phyloP scores from a whole-genome alignment of 2,888 invertebrate genomes.

The Apantesis nais region DNA sequence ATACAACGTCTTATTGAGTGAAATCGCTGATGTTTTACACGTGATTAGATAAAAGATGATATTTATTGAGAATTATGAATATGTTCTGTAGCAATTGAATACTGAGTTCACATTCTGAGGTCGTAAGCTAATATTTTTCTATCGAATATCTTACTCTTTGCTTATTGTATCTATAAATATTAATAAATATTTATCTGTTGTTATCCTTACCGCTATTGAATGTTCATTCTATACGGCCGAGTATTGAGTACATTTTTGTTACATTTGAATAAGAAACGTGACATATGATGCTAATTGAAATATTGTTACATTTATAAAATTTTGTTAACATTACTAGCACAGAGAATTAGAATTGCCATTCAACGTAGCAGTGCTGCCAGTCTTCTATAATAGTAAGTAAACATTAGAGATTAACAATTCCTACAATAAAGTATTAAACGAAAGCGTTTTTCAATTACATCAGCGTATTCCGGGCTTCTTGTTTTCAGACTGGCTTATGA shows the following conservation, averaged over 20 bases:
- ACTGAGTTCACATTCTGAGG: slow-evolving; percentile 8
- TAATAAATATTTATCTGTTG: slow-evolving; percentile 13
- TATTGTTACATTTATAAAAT: slow-evolving; percentile 6
- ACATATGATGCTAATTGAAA: background rate
- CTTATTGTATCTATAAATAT: slow-evolving; percentile 8
- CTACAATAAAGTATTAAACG: too few species aligned
- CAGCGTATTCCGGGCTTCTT: too few species aligned
- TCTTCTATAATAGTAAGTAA: too few species aligned
- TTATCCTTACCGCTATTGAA: slow-evolving; percentile 6
- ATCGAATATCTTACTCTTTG: slow-evolving; percentile 8
- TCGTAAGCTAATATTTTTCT: slow-evolving; percentile 14
- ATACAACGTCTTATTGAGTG: slow-evolving; percentile 3
- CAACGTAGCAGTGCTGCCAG: too few species aligned
- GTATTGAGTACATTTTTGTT: background rate
- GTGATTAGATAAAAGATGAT: slow-evolving; percentile 7
- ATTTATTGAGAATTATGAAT: slow-evolving; percentile 1
- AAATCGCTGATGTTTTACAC: slow-evolving; percentile 2
- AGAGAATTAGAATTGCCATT: too few species aligned
- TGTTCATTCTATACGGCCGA: background rate
- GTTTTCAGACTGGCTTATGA: too few species aligned
- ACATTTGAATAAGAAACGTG: background rate
- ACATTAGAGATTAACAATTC: background rate
- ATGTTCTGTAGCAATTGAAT: background rate
- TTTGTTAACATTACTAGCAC: too few species aligned
- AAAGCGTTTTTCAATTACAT: too few species aligned